Percentiles rank a stretch among this genome's conserved stretches.
These are phyloP conservation scores for Phainopepla nitens DNA, from an alignment of 2,113 vertebrate genomes.

Conservation along the genomic window DNA sequence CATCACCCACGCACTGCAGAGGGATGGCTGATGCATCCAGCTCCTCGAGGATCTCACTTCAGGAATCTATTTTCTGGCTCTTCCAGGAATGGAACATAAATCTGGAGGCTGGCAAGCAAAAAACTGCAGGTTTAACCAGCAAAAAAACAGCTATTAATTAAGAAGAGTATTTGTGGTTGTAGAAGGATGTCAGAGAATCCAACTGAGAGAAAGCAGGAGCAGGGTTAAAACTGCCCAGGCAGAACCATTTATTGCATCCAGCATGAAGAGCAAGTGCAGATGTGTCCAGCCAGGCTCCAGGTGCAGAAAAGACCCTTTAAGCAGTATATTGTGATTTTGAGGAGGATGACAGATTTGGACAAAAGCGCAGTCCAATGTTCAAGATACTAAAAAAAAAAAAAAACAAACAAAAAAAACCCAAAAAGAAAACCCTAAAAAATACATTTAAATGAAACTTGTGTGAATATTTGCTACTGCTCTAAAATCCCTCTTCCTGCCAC, in stretches of 20 bases:
- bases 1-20: constrained; percentile 42
- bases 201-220: background rate
- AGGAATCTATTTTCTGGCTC: constrained; percentile 6
- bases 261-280: background rate
- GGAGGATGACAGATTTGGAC: constrained; percentile 4
- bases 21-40: background rate
- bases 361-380: background rate
- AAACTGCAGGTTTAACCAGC: background rate
- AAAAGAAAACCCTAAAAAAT: no score
- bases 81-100: constrained; percentile 5
- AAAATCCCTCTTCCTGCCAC: background rate
- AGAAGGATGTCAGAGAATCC: background rate
- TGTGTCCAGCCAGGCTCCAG: constrained; percentile 18
- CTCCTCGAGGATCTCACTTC: constrained; percentile 15
- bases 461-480: background rate
- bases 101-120: constrained; percentile 42
- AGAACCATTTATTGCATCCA: constrained; percentile 1
- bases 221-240: constrained; percentile 1
- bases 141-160: background rate
- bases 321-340: background rate
- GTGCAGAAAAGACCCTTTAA: background rate
- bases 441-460: background rate
- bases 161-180: background rate
- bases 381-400: background rate
- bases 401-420: background rate